phyloP scores from a whole-genome alignment of 2,113 vertebrate genomes.

The Acanthisitta chloris region DNA sequence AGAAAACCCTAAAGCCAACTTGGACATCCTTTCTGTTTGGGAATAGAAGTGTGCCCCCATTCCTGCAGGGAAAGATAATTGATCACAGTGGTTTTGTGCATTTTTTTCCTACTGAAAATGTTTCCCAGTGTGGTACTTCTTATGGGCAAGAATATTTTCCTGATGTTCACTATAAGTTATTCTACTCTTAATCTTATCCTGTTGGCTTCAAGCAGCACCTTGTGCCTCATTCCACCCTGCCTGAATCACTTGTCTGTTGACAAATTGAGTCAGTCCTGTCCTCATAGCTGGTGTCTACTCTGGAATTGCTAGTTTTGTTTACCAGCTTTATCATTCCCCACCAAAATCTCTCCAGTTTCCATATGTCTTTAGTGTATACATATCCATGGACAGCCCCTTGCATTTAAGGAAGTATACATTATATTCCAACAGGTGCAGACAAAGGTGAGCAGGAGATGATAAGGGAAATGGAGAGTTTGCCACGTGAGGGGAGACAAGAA shows the following conservation, averaged over 20 bases:
- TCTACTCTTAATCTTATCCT: background rate
- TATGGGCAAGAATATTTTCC: background rate
- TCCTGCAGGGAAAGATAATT: background rate
- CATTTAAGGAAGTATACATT: background rate
- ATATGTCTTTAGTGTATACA: background rate
- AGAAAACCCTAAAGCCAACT: background rate
- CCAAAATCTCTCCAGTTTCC: background rate
- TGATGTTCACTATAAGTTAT: background rate
- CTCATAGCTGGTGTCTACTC: background rate
- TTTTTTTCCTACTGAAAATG: background rate
- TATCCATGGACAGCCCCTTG: background rate
- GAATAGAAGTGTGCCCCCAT: background rate
- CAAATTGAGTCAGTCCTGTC: background rate
- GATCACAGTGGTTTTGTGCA: background rate
- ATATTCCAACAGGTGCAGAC: background rate
- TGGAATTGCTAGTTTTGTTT: background rate
- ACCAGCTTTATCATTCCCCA: background rate
- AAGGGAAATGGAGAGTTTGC: background rate
- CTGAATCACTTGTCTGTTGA: background rate
- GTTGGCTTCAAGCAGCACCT: background rate
- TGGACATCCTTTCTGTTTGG: background rate
- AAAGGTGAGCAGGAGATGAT: background rate
- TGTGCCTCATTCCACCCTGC: background rate
- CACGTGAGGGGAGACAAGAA: background rate
- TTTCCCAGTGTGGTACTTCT: background rate